Evolutionary conservation across 2,888 invertebrate species (phyloP).

Genomic region (Sinotaia quadrata): DNA sequence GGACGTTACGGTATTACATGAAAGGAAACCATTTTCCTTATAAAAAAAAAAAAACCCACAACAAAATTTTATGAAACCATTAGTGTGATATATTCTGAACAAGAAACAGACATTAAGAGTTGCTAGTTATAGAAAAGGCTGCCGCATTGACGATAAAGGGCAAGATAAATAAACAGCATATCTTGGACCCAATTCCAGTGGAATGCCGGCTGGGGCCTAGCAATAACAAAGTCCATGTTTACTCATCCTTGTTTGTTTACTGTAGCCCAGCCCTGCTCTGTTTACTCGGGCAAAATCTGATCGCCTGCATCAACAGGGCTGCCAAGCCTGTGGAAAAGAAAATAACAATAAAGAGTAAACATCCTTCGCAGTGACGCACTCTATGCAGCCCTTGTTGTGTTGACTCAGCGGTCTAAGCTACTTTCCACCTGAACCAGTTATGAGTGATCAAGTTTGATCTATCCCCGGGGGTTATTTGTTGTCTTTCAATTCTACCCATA

Average conservation of each 20-base stretch:
- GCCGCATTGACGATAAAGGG: too few species aligned
- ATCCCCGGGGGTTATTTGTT: not conserved
- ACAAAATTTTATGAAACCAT: too few species aligned
- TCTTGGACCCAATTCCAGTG: conserved; percentile 21
- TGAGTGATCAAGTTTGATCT: not conserved
- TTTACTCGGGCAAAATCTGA: conserved; percentile 31
- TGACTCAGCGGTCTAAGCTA: not conserved
- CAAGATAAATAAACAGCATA: conserved; percentile 5
- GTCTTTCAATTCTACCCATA: not conserved
- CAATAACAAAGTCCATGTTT: conserved; percentile 30
- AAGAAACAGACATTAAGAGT: too few species aligned
- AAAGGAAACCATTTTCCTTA: too few species aligned
- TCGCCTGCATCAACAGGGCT: conserved; percentile 21
- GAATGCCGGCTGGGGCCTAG: conserved; percentile 32
- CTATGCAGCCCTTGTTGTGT: conserved; percentile 5
- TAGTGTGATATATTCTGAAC: too few species aligned
- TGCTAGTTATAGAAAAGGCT: too few species aligned
- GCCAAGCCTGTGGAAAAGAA: not conserved
- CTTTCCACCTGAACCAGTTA: not conserved
- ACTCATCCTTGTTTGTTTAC: conserved; percentile 33
- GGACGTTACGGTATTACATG: too few species aligned
- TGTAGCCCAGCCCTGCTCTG: conserved; percentile 31
- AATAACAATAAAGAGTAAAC: conserved; percentile 28
- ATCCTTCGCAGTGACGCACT: conserved; percentile 3
- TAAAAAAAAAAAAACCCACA: too few species aligned